Percentiles rank a stretch among this genome's conserved stretches.
These are phyloP conservation scores for Caenorhabditis virilis DNA, from an alignment of 2,888 invertebrate species.

Conservation along the genomic window DNA sequence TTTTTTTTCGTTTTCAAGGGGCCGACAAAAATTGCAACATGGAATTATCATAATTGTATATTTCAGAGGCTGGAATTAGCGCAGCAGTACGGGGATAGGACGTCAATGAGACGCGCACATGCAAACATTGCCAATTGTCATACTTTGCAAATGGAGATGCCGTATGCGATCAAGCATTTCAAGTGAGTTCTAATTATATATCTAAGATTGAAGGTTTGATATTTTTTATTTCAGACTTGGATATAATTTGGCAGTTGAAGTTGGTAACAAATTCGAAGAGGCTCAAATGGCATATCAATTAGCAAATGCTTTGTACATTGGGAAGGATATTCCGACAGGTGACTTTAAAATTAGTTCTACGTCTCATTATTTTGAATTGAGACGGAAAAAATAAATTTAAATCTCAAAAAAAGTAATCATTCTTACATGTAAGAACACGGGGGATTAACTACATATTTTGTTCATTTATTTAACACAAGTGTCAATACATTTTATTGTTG, in stretches of 20 bases:
- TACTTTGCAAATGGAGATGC: constrained; percentile 34
- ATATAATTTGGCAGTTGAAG: constrained; percentile 27
- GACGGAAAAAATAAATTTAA: too few species aligned
- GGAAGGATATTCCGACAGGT: constrained; percentile 35
- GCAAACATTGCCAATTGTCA: constrained; percentile 43
- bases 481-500: too few species aligned
- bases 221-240: constrained; percentile 19
- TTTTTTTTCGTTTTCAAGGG: too few species aligned
- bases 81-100: constrained; percentile 38
- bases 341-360: neutral
- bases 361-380: constrained; percentile 1
- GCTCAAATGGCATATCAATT: constrained; percentile 40
- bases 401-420: too few species aligned
- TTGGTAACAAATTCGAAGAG: constrained; percentile 27
- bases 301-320: constrained; percentile 38
- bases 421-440: too few species aligned
- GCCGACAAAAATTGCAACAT: too few species aligned
- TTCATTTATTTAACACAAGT: too few species aligned
- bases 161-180: constrained; percentile 38
- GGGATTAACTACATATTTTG: too few species aligned
- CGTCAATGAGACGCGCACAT: constrained; percentile 36
- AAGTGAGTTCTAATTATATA: constrained; percentile 22
- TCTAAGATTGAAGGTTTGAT: neutral
- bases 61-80: constrained; percentile 44
- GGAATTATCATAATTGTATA: neutral